Percentiles rank a stretch among this genome's conserved stretches.
These are phyloP conservation scores for Cygnus buccinator DNA, from an alignment of 2,113 vertebrate genomes.

Conservation along the genomic window DNA sequence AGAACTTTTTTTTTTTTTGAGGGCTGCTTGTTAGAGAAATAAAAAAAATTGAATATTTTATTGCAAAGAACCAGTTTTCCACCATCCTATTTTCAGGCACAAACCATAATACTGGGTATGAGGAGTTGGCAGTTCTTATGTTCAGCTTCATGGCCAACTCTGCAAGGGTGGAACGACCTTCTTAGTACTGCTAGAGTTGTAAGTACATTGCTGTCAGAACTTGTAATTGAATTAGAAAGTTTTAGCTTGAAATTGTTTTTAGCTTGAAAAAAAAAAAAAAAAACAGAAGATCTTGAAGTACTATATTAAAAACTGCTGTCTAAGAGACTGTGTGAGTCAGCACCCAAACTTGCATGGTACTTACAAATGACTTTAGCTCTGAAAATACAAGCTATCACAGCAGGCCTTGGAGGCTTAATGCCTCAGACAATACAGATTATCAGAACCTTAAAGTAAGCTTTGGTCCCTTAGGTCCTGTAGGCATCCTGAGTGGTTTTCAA, in stretches of 20 bases:
- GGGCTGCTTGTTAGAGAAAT: background rate
- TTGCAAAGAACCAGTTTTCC: background rate
- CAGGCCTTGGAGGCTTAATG: background rate
- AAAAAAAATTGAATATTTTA: background rate
- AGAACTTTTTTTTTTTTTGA: background rate
- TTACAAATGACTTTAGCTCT: background rate
- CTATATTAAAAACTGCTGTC: background rate
- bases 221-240: background rate
- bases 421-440: background rate
- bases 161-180: background rate
- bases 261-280: background rate
- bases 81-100: background rate
- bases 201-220: background rate
- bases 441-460: background rate
- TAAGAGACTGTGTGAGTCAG: background rate
- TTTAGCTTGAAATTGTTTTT: background rate
- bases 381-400: background rate
- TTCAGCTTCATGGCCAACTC: background rate
- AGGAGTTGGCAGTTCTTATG: background rate
- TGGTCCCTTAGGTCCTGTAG: background rate
- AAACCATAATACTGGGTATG: background rate
- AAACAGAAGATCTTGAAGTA: background rate
- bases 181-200: background rate
- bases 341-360: background rate
- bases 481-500: background rate